A percentile compares a stretch with the other conserved stretches of the same genome.
Evolutionary conservation across 2,113 vertebrate species (phyloP).

Genomic region (Ardeotis arabs): DNA sequence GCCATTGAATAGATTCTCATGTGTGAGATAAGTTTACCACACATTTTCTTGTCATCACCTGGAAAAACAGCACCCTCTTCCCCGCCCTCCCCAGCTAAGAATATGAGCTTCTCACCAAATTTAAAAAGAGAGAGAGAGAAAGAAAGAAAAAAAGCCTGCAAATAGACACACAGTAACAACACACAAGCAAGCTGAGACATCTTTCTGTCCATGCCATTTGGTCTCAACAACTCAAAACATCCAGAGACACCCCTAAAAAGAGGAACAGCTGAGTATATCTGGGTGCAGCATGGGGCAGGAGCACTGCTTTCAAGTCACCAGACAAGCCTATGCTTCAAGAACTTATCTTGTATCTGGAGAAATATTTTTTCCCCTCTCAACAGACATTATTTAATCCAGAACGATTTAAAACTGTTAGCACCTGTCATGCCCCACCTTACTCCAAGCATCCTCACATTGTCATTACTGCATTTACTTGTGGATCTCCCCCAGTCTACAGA

Average conservation of each 20-base stretch:
- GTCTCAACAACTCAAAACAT: background rate
- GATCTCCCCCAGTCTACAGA: background rate
- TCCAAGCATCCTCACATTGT: background rate
- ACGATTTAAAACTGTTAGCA: background rate
- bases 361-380: background rate
- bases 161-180: background rate
- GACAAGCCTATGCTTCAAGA: background rate
- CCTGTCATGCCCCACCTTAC: accelerated
- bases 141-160: background rate
- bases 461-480: background rate
- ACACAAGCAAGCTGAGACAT: background rate
- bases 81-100: background rate
- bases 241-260: accelerated
- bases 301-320: background rate
- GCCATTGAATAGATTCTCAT: background rate
- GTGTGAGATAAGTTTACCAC: background rate
- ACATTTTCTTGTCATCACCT: background rate
- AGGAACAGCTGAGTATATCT: background rate
- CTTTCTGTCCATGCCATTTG: background rate
- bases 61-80: background rate
- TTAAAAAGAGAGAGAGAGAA: no score
- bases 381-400: background rate
- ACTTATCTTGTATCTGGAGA: background rate
- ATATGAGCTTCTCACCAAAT: background rate
- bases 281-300: background rate